Percentiles rank a stretch among this genome's conserved stretches.
Conservation (phyloP, 2,888 invertebrate species). For the Lasioglossum zephyrum region DNA sequence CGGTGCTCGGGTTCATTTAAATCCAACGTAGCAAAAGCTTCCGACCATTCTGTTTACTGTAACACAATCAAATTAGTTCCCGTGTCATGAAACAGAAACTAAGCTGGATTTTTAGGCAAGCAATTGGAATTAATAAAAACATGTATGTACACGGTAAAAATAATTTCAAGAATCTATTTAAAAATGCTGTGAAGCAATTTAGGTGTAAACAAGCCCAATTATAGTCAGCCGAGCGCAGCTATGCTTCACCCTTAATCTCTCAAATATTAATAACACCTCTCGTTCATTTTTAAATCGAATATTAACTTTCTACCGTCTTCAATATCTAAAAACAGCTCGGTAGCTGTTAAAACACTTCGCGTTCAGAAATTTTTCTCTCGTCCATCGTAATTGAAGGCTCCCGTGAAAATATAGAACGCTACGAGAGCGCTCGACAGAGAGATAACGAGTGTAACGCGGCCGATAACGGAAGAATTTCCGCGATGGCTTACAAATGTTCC, state of each 20-base stretch:
- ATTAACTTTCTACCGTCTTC: not conserved
- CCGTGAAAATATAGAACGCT: not conserved
- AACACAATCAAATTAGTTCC: not conserved
- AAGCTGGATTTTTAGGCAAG: not conserved
- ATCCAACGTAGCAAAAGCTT: not conserved
- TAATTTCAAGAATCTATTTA: not conserved
- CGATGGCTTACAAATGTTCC: conserved; percentile 35
- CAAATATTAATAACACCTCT: not conserved
- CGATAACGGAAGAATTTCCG: conserved; percentile 6
- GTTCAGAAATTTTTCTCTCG: not conserved
- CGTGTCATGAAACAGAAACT: not conserved
- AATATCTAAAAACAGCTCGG: not conserved
- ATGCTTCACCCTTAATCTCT: not conserved
- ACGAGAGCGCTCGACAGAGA: not conserved
- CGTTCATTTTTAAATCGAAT: too few relatives aligned
- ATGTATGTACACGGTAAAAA: not conserved
- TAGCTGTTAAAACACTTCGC: not conserved
- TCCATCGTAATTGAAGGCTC: not conserved
- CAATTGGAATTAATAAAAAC: not conserved
- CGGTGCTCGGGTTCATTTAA: not conserved
- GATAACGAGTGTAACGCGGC: not conserved
- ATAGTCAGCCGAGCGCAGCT: not conserved
- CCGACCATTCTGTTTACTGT: not conserved
- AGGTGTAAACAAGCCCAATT: not conserved
- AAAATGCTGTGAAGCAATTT: not conserved